Evolutionary conservation across 2,113 vertebrate genomes (phyloP).

Genomic region (Himantopus leucocephalus): DNA sequence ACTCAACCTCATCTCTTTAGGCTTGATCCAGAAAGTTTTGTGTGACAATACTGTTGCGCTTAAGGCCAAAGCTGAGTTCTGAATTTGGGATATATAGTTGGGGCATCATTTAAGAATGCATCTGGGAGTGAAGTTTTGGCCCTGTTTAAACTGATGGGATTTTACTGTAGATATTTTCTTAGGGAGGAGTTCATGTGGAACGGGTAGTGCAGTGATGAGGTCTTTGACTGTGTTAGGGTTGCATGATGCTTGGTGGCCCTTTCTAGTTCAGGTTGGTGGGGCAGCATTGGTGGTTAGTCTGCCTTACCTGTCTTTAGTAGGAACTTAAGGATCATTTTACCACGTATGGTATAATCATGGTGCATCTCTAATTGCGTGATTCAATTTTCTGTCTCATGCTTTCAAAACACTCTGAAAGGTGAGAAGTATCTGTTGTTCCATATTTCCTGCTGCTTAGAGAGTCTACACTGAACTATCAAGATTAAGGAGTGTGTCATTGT

Average conservation of each 20-base stretch:
- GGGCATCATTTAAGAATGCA: neutral
- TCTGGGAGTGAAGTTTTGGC: neutral
- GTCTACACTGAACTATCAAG: neutral
- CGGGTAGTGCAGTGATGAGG: neutral
- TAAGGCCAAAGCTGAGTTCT: neutral
- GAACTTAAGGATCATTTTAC: neutral
- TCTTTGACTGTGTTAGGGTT: neutral
- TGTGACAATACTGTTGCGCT: neutral
- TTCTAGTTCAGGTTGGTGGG: neutral
- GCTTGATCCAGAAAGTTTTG: neutral
- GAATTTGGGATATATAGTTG: neutral
- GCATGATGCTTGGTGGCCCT: neutral
- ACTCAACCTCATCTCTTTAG: neutral
- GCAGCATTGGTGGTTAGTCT: neutral
- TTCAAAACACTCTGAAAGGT: neutral
- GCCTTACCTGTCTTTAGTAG: neutral
- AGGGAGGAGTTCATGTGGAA: neutral
- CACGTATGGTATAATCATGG: accelerated
- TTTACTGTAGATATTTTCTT: accelerated
- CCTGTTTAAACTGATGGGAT: neutral
- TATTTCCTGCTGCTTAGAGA: neutral
- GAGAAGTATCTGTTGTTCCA: neutral
- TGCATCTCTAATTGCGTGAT: neutral
- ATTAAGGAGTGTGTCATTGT: neutral
- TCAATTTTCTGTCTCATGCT: neutral